Conservation (phyloP, 2,888 invertebrate species). For the Drosophila hamatofila region DNA sequence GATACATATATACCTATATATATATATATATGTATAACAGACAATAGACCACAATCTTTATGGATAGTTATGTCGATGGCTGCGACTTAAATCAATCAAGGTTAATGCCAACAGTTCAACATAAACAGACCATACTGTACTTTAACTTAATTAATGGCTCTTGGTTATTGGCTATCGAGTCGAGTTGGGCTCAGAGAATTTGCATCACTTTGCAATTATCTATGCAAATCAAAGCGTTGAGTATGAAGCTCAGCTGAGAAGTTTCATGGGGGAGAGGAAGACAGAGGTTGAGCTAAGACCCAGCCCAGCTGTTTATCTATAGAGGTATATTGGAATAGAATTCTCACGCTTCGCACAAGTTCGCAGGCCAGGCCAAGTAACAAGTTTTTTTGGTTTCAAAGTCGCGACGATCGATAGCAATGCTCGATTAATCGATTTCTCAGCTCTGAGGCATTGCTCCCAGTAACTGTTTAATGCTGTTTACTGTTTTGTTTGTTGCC, state of each 20-base stretch:
- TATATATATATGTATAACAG: not conserved
- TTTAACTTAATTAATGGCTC: conserved; percentile 67
- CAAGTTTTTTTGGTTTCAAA: conserved; percentile 22
- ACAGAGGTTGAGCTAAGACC: not conserved
- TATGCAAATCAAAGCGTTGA: conserved; percentile 65
- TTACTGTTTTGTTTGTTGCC: conserved; percentile 15
- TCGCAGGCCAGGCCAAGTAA: conserved; percentile 21
- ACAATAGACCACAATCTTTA: conserved; percentile 25
- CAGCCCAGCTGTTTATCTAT: not conserved
- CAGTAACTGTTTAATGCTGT: conserved; percentile 23
- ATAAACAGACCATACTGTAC: conserved; percentile 25
- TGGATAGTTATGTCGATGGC: conserved; percentile 35
- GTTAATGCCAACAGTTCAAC: conserved; percentile 36
- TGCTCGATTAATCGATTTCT: conserved; percentile 69
- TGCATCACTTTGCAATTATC: conserved; percentile 76
- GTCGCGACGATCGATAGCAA: conserved; percentile 43
- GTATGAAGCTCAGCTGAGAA: conserved; percentile 20
- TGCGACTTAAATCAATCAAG: conserved; percentile 61
- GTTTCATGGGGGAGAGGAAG: not conserved
- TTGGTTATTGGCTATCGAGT: conserved; percentile 45
- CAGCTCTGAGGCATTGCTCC: conserved; percentile 48
- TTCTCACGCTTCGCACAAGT: conserved; percentile 29
- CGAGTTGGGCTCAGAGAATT: conserved; percentile 40
- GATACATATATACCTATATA: conserved; percentile 21
- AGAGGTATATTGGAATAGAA: conserved; percentile 10